Evolutionary conservation across 1,140 invertebrate genomes (phyloP).

Genomic region (Tetragonula clypearis): DNA sequence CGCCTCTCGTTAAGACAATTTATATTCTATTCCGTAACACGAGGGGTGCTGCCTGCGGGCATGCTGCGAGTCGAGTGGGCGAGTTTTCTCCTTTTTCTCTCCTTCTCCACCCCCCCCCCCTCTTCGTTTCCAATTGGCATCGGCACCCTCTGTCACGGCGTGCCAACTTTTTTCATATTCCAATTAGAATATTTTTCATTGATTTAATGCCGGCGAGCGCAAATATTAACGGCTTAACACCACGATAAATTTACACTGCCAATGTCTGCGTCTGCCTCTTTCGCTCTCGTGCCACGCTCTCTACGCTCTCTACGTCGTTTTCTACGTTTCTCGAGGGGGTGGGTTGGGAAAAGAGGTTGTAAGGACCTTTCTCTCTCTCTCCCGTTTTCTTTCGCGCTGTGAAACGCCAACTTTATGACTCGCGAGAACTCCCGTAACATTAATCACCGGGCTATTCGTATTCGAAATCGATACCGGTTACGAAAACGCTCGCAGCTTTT

Average conservation of each 20-base stretch:
- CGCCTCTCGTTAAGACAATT: slow-evolving; percentile 69
- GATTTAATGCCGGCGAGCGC: slow-evolving; percentile 78
- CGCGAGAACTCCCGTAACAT: slow-evolving; percentile 80
- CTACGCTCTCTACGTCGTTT: neutral
- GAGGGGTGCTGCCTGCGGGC: slow-evolving; percentile 13
- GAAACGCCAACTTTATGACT: slow-evolving; percentile 79
- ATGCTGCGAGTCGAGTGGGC: neutral
- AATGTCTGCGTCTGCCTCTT: slow-evolving; percentile 62
- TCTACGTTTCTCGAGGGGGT: neutral
- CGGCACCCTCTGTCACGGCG: slow-evolving; percentile 56
- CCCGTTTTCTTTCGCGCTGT: slow-evolving; percentile 47
- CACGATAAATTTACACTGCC: slow-evolving; percentile 80
- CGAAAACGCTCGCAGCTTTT: slow-evolving; percentile 70
- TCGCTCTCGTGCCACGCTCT: neutral
- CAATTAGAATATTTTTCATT: slow-evolving; percentile 82
- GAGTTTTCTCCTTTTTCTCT: slow-evolving; percentile 3
- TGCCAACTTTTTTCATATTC: slow-evolving; percentile 82
- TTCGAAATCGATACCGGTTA: slow-evolving; percentile 75
- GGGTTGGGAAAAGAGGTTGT: slow-evolving; percentile 10
- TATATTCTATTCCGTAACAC: slow-evolving; percentile 70
- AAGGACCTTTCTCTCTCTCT: slow-evolving; percentile 47
- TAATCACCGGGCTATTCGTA: slow-evolving; percentile 75
- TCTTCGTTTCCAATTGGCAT: slow-evolving; percentile 30
- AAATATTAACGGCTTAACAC: slow-evolving; percentile 80
- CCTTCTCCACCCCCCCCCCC: too few species aligned